Evolutionary conservation across 2,888 invertebrate genomes (phyloP).

Genomic region (Drosophila setosimentum): DNA sequence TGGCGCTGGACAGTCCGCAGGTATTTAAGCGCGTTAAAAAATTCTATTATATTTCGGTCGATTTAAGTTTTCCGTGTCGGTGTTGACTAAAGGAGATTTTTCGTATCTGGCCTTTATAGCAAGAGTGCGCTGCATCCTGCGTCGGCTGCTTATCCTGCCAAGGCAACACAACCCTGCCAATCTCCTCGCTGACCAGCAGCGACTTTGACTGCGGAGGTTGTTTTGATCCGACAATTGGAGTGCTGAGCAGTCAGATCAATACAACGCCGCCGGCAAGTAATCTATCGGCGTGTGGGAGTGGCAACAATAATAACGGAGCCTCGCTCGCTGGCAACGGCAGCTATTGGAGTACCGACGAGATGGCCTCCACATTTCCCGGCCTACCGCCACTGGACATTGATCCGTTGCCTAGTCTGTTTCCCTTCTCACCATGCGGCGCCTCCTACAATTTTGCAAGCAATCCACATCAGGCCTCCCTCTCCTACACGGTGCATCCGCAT

Average conservation of each 20-base stretch:
- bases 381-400: constrained; percentile 94
- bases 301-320: constrained; percentile 61
- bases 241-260: constrained; percentile 79
- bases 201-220: constrained; percentile 85
- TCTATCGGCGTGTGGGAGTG: constrained; percentile 31
- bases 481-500: constrained; percentile 87
- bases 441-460: constrained; percentile 88
- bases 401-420: constrained; percentile 93
- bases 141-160: constrained; percentile 85
- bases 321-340: constrained; percentile 75
- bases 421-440: constrained; percentile 93
- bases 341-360: constrained; percentile 89
- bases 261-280: constrained; percentile 68
- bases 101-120: constrained; percentile 57
- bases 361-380: constrained; percentile 93
- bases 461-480: constrained; percentile 86
- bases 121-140: constrained; percentile 85
- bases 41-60: not conserved
- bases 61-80: not conserved
- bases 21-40: constrained; percentile 69
- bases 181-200: constrained; percentile 83
- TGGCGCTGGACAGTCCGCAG: constrained; percentile 86
- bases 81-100: constrained; percentile 12
- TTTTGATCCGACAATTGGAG: constrained; percentile 82
- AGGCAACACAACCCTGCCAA: constrained; percentile 84